phyloP scores from a whole-genome alignment of 2,797 vertebrate genomes.

The Lemur catta region DNA sequence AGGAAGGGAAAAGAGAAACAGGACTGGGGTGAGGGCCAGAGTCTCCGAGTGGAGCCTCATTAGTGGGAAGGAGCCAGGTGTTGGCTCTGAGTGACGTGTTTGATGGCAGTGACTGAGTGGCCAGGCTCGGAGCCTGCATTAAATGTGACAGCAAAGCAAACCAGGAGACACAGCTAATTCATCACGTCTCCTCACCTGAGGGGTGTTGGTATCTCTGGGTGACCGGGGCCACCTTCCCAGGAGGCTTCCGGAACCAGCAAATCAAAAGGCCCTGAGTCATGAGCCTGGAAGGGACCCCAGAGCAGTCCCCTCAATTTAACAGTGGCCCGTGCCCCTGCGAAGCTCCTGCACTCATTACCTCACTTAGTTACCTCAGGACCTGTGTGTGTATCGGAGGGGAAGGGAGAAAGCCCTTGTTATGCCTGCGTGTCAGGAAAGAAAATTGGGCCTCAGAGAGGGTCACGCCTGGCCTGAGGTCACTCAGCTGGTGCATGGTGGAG shows the following conservation, averaged over 20 bases:
- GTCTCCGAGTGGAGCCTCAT: not conserved
- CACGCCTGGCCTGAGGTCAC: not conserved
- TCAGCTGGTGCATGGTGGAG: not conserved
- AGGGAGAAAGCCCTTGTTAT: not conserved
- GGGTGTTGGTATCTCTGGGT: not conserved
- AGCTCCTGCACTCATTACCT: not conserved
- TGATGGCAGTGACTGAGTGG: not conserved
- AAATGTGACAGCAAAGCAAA: not conserved
- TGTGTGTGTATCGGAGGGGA: not conserved
- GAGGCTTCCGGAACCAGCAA: not conserved
- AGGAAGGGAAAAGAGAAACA: not conserved
- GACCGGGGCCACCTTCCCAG: not conserved
- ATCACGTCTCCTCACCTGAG: not conserved
- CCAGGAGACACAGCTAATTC: not conserved
- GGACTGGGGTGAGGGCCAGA: not conserved
- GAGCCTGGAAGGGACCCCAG: not conserved
- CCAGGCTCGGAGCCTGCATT: not conserved
- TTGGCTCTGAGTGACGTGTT: not conserved
- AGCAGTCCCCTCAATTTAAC: not conserved
- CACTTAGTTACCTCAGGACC: not conserved
- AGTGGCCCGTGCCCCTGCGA: accelerated
- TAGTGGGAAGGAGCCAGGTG: not conserved
- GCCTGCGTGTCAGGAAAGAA: not conserved
- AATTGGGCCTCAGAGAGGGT: not conserved
- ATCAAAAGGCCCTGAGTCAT: not conserved